A percentile compares a stretch with the other conserved stretches of the same genome.
Evolutionary conservation across 2,888 invertebrate species (phyloP).

Genomic region (Nebria salina): DNA sequence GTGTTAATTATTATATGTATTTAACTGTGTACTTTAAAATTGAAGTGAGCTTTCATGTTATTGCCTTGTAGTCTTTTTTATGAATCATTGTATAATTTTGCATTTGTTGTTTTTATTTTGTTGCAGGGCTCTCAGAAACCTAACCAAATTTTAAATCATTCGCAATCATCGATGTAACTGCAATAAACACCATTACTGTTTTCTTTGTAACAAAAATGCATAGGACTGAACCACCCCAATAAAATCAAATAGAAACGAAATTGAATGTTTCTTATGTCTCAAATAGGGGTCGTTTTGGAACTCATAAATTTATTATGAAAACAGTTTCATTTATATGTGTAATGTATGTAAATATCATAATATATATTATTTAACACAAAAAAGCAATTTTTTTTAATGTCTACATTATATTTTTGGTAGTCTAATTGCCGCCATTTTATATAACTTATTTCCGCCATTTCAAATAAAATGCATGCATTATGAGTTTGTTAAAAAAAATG

Average conservation of each 20-base stretch:
- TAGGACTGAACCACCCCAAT: background rate
- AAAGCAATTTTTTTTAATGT: constrained; percentile 47
- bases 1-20: too few species aligned
- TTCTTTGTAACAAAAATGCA: background rate
- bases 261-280: background rate
- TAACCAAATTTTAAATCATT: constrained; percentile 55
- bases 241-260: background rate
- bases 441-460: background rate
- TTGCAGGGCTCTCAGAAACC: constrained; percentile 59
- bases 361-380: constrained; percentile 41
- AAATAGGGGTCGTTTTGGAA: background rate
- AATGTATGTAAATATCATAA: constrained; percentile 45
- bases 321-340: constrained; percentile 17
- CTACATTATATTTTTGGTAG: constrained; percentile 30
- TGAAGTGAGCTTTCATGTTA: background rate
- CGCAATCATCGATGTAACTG: constrained; percentile 57
- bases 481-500: too few species aligned
- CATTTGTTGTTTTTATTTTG: constrained; percentile 47
- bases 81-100: background rate
- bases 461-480: background rate
- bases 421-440: background rate
- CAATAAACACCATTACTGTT: constrained; percentile 36
- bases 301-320: background rate
- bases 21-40: too few species aligned
- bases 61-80: background rate